Conservation (phyloP, 2,113 vertebrate genomes). For the Xenus cinereus region DNA sequence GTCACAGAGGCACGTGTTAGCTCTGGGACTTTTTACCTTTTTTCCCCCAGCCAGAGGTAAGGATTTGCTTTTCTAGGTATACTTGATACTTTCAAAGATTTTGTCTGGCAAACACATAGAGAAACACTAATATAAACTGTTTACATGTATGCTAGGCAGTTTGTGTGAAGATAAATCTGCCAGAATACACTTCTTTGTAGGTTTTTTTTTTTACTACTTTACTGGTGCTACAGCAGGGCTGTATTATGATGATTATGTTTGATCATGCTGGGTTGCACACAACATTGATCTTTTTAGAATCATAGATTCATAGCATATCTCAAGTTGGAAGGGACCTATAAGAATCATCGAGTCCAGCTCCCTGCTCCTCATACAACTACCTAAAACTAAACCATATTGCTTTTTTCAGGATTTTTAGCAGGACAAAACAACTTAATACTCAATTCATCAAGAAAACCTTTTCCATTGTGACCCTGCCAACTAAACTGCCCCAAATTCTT, state of each 20-base stretch:
- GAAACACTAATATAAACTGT: neutral
- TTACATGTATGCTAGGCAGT: neutral
- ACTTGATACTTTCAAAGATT: neutral
- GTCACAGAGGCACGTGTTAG: neutral
- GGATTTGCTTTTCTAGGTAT: neutral
- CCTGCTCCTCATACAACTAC: neutral
- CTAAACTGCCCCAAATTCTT: neutral
- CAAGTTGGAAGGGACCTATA: accelerated
- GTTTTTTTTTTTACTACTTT: neutral
- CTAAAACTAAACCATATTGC: neutral
- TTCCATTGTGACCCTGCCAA: neutral
- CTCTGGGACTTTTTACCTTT: neutral
- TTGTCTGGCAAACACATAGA: neutral
- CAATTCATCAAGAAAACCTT: neutral
- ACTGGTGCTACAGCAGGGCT: neutral
- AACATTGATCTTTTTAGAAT: neutral
- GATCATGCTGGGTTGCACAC: neutral
- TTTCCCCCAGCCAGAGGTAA: neutral
- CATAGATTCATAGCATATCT: neutral
- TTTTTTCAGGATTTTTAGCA: neutral
- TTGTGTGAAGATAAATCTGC: neutral
- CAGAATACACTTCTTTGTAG: neutral
- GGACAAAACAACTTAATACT: neutral
- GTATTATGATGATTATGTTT: neutral
- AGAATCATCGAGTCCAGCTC: neutral